A percentile compares a stretch with the other conserved stretches of the same genome.
Conservation (phyloP, 2,113 vertebrate species). For the Trichomycterus rosablanca region DNA sequence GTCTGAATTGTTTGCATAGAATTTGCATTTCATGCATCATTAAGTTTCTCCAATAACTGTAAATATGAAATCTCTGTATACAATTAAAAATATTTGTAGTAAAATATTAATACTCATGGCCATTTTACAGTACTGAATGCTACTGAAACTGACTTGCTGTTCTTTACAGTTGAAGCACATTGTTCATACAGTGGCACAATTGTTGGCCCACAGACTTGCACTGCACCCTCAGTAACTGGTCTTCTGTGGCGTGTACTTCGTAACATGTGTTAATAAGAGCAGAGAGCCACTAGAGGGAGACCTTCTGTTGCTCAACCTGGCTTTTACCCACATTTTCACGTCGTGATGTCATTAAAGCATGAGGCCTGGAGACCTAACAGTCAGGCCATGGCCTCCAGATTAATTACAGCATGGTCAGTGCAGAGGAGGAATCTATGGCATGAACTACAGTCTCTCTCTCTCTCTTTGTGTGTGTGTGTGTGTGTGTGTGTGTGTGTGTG, state of each 20-base stretch:
- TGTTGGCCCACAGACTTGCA: constrained; percentile 31
- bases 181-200: not conserved
- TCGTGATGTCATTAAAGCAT: constrained; percentile 42
- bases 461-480: constrained; percentile 39
- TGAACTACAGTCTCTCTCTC: constrained; percentile 40
- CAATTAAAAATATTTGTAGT: too few relatives aligned
- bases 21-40: too few relatives aligned
- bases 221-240: constrained; percentile 7
- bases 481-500: constrained; percentile 43
- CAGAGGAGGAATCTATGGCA: constrained; percentile 41
- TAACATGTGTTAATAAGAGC: not conserved
- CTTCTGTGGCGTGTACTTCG: not conserved
- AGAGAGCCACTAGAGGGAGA: constrained; percentile 8
- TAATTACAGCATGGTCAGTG: constrained; percentile 54
- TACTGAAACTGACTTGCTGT: not conserved
- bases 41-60: too few relatives aligned
- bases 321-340: constrained; percentile 28
- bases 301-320: not conserved
- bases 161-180: constrained; percentile 10
- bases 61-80: too few relatives aligned
- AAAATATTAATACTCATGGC: too few relatives aligned
- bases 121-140: too few relatives aligned
- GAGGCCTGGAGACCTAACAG: constrained; percentile 40
- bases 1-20: too few relatives aligned
- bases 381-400: constrained; percentile 49